These are phyloP conservation scores for Lasioglossum oenotherae DNA, from an alignment of 2,888 invertebrate species.

Conservation along the genomic window DNA sequence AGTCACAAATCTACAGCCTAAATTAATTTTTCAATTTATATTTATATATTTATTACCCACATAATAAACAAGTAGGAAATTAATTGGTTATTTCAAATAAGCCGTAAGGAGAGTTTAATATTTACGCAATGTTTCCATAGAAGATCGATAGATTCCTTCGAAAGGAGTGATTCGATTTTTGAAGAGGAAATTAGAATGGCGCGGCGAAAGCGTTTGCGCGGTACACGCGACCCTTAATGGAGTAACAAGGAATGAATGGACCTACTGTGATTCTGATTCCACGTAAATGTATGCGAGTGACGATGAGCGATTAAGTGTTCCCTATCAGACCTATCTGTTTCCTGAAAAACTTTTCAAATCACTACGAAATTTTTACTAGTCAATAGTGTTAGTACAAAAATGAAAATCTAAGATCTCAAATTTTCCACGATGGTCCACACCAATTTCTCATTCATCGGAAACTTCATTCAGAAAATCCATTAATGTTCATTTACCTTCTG, in stretches of 20 bases:
- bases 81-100: background rate
- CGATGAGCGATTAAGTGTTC: constrained; percentile 46
- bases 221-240: constrained; percentile 65
- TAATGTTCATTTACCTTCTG: too few species aligned
- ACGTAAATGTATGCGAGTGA: constrained; percentile 44
- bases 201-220: constrained; percentile 47
- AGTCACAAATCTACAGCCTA: too few species aligned
- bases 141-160: background rate
- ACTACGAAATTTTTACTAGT: background rate
- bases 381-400: background rate
- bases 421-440: too few species aligned
- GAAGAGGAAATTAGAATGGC: constrained; percentile 59
- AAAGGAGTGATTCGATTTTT: constrained; percentile 20
- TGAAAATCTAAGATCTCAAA: background rate
- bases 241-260: constrained; percentile 76
- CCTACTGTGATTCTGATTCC: constrained; percentile 71
- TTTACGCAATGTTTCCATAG: background rate
- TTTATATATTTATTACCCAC: too few species aligned
- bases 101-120: background rate
- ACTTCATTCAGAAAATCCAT: background rate
- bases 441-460: background rate
- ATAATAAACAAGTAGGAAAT: too few species aligned
- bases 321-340: constrained; percentile 45
- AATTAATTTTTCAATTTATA: too few species aligned
- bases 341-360: constrained; percentile 10